phyloP scores from a whole-genome alignment of 2,113 vertebrate genomes.

The Microcebus jonahi region DNA sequence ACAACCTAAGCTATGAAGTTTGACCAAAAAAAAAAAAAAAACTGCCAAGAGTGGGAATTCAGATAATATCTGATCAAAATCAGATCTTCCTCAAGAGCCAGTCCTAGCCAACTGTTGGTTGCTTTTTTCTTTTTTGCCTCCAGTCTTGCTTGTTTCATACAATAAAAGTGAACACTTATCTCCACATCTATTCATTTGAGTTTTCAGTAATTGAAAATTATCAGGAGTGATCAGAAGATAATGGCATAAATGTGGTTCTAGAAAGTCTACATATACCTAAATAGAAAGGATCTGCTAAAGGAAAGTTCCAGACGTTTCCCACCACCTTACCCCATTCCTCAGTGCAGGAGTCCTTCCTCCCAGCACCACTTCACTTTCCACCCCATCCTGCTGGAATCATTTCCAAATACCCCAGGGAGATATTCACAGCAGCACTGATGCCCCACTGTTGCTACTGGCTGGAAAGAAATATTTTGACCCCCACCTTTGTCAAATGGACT shows the following conservation, averaged over 20 bases:
- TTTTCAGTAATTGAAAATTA: slow-evolving; percentile 24
- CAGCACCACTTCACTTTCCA: not conserved
- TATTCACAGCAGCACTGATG: not conserved
- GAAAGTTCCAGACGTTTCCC: not conserved
- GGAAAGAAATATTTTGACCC: not conserved
- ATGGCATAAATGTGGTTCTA: not conserved
- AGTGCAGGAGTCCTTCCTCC: not conserved
- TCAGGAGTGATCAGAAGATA: not conserved
- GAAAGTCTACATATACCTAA: not conserved
- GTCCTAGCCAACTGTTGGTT: not conserved
- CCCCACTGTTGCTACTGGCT: not conserved
- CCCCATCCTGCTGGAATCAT: not conserved
- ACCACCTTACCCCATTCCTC: not conserved
- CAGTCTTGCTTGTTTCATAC: not conserved
- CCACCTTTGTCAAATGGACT: not conserved
- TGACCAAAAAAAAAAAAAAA: not conserved
- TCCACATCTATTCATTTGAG: not conserved
- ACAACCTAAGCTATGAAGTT: not conserved
- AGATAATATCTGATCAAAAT: not conserved
- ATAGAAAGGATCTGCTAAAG: not conserved
- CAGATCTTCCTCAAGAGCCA: not conserved
- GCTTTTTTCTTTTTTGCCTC: not conserved
- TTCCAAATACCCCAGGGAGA: not conserved
- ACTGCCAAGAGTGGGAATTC: not conserved
- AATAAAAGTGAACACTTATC: not conserved